Conservation (phyloP, 2,113 vertebrate genomes). For the Mungos mungo region DNA sequence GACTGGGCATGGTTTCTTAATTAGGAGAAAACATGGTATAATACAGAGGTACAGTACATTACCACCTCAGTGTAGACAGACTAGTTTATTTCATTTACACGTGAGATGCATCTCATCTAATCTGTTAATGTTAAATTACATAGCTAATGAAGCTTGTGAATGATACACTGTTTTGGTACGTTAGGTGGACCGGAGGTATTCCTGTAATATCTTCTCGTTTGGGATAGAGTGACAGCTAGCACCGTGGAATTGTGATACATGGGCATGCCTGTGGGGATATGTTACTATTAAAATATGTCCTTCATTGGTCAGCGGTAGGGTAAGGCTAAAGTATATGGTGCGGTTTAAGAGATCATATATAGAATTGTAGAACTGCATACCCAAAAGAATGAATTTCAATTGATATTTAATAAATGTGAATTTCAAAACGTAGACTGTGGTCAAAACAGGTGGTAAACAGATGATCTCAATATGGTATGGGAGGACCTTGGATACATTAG, state of each 20-base stretch:
- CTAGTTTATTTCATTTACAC: background rate
- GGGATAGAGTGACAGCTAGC: background rate
- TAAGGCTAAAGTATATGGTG: constrained; percentile 8
- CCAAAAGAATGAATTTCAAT: constrained; percentile 8
- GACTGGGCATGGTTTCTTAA: background rate
- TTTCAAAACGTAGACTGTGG: constrained; percentile 27
- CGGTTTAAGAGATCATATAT: constrained; percentile 6
- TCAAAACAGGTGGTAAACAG: constrained; percentile 53
- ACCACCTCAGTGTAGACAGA: background rate
- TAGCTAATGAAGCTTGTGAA: constrained; percentile 7
- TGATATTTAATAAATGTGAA: background rate
- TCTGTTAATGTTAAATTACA: background rate
- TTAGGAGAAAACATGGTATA: background rate
- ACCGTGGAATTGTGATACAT: background rate
- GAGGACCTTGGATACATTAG: background rate
- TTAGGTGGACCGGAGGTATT: background rate
- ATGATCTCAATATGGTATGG: background rate
- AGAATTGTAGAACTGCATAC: background rate
- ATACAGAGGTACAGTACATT: background rate
- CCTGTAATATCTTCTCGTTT: background rate
- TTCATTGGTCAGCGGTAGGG: background rate
- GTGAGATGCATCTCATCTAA: background rate
- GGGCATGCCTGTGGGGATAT: background rate
- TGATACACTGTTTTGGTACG: background rate
- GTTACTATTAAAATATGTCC: constrained; percentile 7